Evolutionary conservation across 1,140 invertebrate species (phyloP), one percentile per base, ranked within the genome.

Genomic region (Aphelinus atriplicis): DNA sequence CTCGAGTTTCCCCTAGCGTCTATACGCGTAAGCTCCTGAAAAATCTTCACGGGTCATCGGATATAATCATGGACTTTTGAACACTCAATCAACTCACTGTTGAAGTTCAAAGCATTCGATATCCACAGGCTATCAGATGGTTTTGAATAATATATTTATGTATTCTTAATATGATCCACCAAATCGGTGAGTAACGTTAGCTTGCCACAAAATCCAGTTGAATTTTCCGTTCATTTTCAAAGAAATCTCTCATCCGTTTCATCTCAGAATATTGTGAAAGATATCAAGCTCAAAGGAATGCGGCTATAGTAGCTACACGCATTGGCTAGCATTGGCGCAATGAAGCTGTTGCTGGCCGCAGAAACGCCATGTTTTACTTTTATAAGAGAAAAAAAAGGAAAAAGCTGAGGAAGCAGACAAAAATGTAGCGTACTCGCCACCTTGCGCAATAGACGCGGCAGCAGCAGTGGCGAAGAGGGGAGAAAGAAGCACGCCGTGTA

Each of bases 351-450:
- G 43, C 5, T 7, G 26, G 58, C 64, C 9, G 10, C 51, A 45
- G 26, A 53, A 42, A 53, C 47, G 64, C 51, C 9, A 56, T 66
- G 63, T 51, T 53, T 66, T 42, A 66, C 56, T 66, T 66, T 66
- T 51, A 66, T 58, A 68, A 57, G 46, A 53, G 10, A 26, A 61
- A 61, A 63, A 48, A 47, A 68, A 43, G 26, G 56, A 57, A 63
- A 63, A 70, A 73, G 64, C 64, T 65, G 26, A 62, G 53, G 61
- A 67, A 67, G 53, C 55, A 61, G 5, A 43, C 5, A 61, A 42
- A 45, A 4, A 9, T 4, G 60, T 61, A 61, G 45, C 26, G n/a
- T 26, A 26, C 60, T 42, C 3, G 9, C 56, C 10, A 57, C 56
- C 26, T 7, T 57, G 3, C 10, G 26, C 56, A n/a, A 57, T 26